A percentile compares a stretch with the other conserved stretches of the same genome.
These are phyloP conservation scores for Temnothorax longispinosus DNA, from an alignment of 1,140 invertebrate species.

Conservation along the genomic window DNA sequence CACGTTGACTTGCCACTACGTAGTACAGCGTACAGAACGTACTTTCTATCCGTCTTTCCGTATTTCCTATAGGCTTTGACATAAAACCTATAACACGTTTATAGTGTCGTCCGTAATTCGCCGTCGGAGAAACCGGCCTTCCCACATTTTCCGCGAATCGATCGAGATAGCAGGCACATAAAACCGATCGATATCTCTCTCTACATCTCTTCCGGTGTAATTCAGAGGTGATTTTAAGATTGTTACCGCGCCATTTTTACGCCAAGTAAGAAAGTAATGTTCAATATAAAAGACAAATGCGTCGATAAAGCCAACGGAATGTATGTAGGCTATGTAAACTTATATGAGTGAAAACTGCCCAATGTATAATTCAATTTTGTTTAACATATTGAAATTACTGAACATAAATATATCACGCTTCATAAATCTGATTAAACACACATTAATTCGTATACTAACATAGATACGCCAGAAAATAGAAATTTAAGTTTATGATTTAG, in stretches of 20 bases:
- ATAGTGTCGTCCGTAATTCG: conserved; percentile 33
- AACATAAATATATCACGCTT: neutral
- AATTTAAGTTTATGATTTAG: neutral
- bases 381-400: neutral
- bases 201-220: conserved; percentile 19
- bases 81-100: conserved; percentile 55
- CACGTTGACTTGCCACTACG: neutral
- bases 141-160: conserved; percentile 50
- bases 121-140: conserved; percentile 46
- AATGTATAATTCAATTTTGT: neutral
- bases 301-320: neutral
- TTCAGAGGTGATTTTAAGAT: conserved; percentile 18
- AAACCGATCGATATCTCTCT: neutral
- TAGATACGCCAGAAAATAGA: neutral
- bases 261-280: neutral
- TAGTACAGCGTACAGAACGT: neutral
- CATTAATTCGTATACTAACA: neutral
- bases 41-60: conserved; percentile 55
- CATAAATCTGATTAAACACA: neutral
- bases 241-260: conserved; percentile 5
- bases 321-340: neutral
- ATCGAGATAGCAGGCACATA: conserved; percentile 26
- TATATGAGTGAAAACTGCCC: neutral
- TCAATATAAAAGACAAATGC: neutral
- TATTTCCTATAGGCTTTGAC: conserved; percentile 34